A percentile compares a stretch with the other conserved stretches of the same genome.
phyloP scores from a whole-genome alignment of 1,140 invertebrate species.

The Heliothis subflexa region DNA sequence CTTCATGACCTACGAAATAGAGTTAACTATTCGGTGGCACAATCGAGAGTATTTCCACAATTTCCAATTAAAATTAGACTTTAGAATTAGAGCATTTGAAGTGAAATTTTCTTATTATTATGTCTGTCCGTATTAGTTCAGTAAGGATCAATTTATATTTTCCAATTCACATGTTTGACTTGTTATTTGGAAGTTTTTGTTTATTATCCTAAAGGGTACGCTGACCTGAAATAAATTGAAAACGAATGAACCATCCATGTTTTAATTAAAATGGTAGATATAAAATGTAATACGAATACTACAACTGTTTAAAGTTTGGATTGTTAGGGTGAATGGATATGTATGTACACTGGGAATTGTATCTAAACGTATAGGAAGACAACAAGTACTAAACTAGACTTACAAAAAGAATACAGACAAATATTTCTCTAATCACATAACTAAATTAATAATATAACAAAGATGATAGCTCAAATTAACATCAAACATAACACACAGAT shows the following conservation, averaged over 20 bases:
- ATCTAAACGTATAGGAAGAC: no score
- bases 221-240: no score
- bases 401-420: no score
- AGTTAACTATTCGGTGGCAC: background rate
- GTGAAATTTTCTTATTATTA: constrained; percentile 11
- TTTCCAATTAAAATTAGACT: constrained; percentile 43
- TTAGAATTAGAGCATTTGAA: constrained; percentile 31
- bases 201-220: background rate
- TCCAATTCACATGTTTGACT: background rate
- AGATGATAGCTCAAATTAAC: background rate
- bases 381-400: no score
- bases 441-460: background rate
- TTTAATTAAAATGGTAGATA: background rate
- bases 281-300: no score
- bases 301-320: no score
- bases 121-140: constrained; percentile 25
- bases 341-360: no score
- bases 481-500: background rate
- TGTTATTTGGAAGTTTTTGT: background rate
- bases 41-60: constrained; percentile 1
- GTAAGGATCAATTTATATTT: constrained; percentile 8
- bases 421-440: no score
- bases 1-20: background rate
- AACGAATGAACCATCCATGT: no score
- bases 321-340: no score